Base-by-base conservation (phyloP, 2,113 vertebrate species). In the Ahaetulla prasina region DNA sequence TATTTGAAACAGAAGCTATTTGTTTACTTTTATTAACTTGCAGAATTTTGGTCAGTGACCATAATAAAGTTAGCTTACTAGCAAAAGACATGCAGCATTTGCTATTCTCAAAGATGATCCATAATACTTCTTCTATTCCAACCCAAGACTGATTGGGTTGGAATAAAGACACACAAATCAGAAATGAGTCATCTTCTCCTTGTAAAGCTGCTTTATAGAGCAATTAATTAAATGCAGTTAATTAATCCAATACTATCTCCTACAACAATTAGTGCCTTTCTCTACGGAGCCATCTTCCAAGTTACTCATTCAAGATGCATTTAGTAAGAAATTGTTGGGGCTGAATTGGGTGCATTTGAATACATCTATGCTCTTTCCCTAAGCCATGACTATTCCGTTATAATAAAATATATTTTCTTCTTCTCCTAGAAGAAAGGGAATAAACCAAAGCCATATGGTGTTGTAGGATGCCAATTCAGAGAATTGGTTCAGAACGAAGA, bases 121-220 rank as follows among this genome's bases (percentile, higher is more conserved):
- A 92, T 63, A 90, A 87, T 93, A 95, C 93, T 57, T 88, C 9
- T 16, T 91, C 91, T 84, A 90, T 92, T 85, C 10, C 54, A 49
- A 91, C 2, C 55, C 88, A 25, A 52, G 53, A 22, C 27, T 84
- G 84, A 91, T 39, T 25, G 91, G 85, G 87, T 55, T 25, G 30
- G 63, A 68, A 68, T 74, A 91, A 43, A 91, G 49, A 88, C n/a
- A 18, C 60, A 89, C 92, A 95, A 94, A 89, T 86, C 0, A 1
- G 39, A 74, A 1, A 84, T 12, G 47, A 30, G 92, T 45, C n/a
- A 27, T 87, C 27, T 60, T 85, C 87, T 16, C 8, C 18, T 54
- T 2, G 0, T 91, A 57, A 89, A 25, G n/a, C 55, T 52, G 43
- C 50, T 94, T 93, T 11, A 89, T 6, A 49, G 0, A 8, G 7